Evolutionary conservation across 2,113 vertebrate genomes (phyloP), one percentile per base, ranked within the genome.

Genomic region (Onychostoma macrolepis): DNA sequence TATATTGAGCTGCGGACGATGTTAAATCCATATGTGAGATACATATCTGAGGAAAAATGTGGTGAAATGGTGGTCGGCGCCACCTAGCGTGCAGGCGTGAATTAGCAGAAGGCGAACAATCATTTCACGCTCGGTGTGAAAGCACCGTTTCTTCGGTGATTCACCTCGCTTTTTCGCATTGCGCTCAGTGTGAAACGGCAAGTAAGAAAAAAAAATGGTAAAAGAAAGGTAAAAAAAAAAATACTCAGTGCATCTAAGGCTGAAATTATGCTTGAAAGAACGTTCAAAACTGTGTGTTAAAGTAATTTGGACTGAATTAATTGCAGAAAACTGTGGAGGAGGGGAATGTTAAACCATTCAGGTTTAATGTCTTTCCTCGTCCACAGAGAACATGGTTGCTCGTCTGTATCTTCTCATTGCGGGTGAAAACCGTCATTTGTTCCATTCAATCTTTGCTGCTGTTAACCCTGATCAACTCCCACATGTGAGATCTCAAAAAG

Each of bases 401-500:
- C 48, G 83, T 36, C 85, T 56, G 56, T 82, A 88, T 89, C 83
- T 67, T 80, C 65, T 83, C 74, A 38, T 88, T 86, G 82, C 83
- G 89, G 86, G 71, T 63, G 83, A 82, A 92, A 88, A 86, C 83
- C 38, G 41, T 83, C 77, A 80, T 86, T 89, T 83, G 78, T 87
- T 85, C 69, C 79, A 84, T 90, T 91, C 77, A 85, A 61, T 88
- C 82, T 33, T 80, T 71, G 36, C 77, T 71, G 67, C 67, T 9
- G 36, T 41, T 72, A 72, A 72, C 58, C 81, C 78, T 85, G 76
- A 85, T 84, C 79, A 53, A 71, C 88, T 84, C 89, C 90, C 89
- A 89, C 87, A 6, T 87, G 76, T 38, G 56, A 43, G 81, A 84
- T 86, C 86, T 87, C 86, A 85, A 86, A 48, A 84, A 90, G 85